phyloP scores from a whole-genome alignment of 2,888 invertebrate genomes.

The Brenthis ino region DNA sequence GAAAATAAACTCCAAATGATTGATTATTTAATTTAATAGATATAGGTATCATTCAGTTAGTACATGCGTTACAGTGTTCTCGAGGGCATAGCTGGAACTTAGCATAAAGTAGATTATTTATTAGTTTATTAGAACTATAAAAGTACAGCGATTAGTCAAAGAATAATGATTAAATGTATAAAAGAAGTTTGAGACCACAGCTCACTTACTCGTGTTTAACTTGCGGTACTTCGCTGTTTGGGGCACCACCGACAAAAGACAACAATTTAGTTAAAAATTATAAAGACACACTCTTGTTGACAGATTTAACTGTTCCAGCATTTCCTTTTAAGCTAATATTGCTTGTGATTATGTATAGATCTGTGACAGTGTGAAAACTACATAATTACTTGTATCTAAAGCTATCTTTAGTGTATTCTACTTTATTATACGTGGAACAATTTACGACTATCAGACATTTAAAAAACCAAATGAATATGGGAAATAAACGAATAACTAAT shows the following conservation, averaged over 20 bases:
- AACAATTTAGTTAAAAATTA: slow-evolving; percentile 70
- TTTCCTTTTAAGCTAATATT: slow-evolving; percentile 29
- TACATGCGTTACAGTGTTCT: slow-evolving; percentile 64
- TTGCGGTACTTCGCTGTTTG: slow-evolving; percentile 80
- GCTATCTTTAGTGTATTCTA: slow-evolving; percentile 9
- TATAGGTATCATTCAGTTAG: slow-evolving; percentile 53
- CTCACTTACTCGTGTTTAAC: slow-evolving; percentile 80
- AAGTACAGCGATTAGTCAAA: slow-evolving; percentile 73
- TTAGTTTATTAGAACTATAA: slow-evolving; percentile 57
- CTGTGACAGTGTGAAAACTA: neutral
- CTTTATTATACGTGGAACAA: slow-evolving; percentile 14
- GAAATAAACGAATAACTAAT: slow-evolving; percentile 16
- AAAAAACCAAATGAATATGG: neutral
- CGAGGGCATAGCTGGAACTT: slow-evolving; percentile 64
- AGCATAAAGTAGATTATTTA: slow-evolving; percentile 65
- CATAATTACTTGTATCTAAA: slow-evolving; percentile 5
- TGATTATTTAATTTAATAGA: slow-evolving; percentile 34
- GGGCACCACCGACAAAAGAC: slow-evolving; percentile 82
- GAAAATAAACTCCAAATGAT: slow-evolving; percentile 53
- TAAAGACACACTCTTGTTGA: slow-evolving; percentile 25
- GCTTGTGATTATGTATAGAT: slow-evolving; percentile 21
- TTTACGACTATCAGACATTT: slow-evolving; percentile 1
- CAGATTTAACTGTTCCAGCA: slow-evolving; percentile 35
- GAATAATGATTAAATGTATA: slow-evolving; percentile 69
- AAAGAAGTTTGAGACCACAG: slow-evolving; percentile 80